Conservation (phyloP, 2,888 invertebrate species). For the Dorcus hopei region DNA sequence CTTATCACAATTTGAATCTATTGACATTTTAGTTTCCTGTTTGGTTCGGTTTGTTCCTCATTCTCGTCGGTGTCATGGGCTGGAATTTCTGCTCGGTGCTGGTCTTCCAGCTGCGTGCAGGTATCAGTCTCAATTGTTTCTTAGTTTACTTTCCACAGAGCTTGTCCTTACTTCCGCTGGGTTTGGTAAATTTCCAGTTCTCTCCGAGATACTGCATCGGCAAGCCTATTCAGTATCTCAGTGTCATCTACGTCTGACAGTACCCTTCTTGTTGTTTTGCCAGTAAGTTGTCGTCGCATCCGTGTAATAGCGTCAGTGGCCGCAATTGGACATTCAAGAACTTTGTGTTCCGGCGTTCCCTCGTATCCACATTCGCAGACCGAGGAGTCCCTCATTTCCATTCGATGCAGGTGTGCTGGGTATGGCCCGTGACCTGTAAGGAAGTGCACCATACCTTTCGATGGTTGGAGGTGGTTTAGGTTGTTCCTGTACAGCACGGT, state of each 20-base stretch:
- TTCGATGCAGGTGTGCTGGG: neutral
- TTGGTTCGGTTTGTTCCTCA: no score
- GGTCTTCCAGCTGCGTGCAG: no score
- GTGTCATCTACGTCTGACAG: neutral
- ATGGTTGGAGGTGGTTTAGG: neutral
- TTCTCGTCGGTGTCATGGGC: no score
- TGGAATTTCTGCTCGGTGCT: no score
- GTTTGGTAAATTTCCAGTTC: neutral
- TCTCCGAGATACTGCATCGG: neutral
- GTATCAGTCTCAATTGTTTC: no score
- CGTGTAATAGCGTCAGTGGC: no score
- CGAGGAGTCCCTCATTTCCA: neutral
- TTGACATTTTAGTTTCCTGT: no score
- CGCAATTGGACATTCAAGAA: neutral
- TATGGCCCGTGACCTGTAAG: conserved; percentile 6
- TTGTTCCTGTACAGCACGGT: neutral
- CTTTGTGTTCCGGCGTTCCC: conserved; percentile 4
- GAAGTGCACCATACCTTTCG: conserved; percentile 1
- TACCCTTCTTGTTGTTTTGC: neutral
- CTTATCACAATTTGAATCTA: no score
- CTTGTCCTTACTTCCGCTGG: neutral
- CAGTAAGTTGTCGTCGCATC: neutral
- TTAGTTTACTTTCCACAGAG: no score
- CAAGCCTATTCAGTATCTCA: neutral
- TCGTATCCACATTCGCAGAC: neutral